Evolutionary conservation across 2,113 vertebrate genomes (phyloP).

Genomic region (Triplophysa dalaica): DNA sequence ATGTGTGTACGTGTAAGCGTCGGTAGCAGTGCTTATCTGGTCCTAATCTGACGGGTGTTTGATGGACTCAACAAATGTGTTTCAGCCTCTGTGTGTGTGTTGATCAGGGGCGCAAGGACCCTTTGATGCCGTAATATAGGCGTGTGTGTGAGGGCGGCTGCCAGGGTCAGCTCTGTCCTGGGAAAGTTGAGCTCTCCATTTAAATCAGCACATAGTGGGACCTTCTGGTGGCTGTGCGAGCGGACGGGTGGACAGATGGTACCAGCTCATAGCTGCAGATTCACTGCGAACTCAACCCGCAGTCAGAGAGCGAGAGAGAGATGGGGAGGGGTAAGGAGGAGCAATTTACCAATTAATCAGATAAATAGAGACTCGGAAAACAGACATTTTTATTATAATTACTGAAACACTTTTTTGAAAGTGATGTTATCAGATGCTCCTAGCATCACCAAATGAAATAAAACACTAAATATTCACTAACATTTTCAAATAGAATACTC

Average conservation of each 20-base stretch:
- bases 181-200: constrained; percentile 80
- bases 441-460: too few relatives aligned
- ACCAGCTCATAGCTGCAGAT: constrained; percentile 74
- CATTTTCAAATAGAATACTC: too few relatives aligned
- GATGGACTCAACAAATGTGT: constrained; percentile 30
- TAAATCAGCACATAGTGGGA: constrained; percentile 79
- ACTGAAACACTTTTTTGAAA: constrained; percentile 56
- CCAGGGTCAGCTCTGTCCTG: constrained; percentile 79
- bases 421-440: too few relatives aligned
- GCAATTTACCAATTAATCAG: constrained; percentile 33
- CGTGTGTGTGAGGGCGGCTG: constrained; percentile 62
- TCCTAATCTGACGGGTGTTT: constrained; percentile 9
- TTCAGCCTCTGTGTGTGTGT: neutral
- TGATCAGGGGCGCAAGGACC: neutral
- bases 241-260: constrained; percentile 75
- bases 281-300: constrained; percentile 55
- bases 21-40: constrained; percentile 1
- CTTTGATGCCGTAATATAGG: constrained; percentile 37
- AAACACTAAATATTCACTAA: too few relatives aligned
- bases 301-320: constrained; percentile 38
- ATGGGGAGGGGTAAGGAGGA: constrained; percentile 50
- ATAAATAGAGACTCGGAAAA: constrained; percentile 31
- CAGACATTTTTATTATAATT: constrained; percentile 54
- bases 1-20: constrained; percentile 39
- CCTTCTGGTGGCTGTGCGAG: constrained; percentile 79